Base-by-base conservation (phyloP, 2,797 vertebrate genomes). In the Odontamblyopus lacepedii region DNA sequence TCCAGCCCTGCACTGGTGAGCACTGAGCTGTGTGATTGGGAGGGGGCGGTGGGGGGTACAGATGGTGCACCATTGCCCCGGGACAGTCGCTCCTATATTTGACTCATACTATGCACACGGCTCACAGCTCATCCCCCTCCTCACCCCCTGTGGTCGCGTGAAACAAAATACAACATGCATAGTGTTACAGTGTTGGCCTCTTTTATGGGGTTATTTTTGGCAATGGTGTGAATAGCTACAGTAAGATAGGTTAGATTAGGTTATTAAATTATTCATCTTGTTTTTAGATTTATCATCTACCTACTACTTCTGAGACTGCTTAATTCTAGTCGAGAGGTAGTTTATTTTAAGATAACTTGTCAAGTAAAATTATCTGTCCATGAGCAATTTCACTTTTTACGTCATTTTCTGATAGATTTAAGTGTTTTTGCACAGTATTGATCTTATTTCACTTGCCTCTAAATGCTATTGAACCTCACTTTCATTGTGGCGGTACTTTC, bases 51-150 rank as follows among this genome's bases (percentile, higher is more conserved):
- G 23, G 78, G 84, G 83, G 85, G 80, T 87, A 77, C 89, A 92
- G 89, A 92, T 92, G 91, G 91, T 78, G 85, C 74, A 84, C 79
- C 18, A 75, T 85, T 78, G 85, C 88, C 85, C 26, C 83, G 86
- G 85, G 89, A 88, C 83, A 87, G 80, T 87, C 80, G 76, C 84
- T 65, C 71, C 75, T 82, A 81, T 85, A 85, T 78, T 71, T 91
- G 89, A 91, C 72, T 91, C 88, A 89, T 88, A 80, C 81, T 74
- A 68, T 61, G 78, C 76, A 26, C 62, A 86, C 69, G 85, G 23
- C 76, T 72, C 73, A 50, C 44, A 15, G 13, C 6, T 48, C 67
- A 38, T 51, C 12, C 23, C 59, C 57, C 26, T 13, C 12, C 41
- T 3, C 13, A 4, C 19, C 59, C 48, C 48, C 81, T 65, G 59